These are phyloP conservation scores for Entomyzon cyanotis DNA, from an alignment of 2,113 vertebrate species.

Conservation along the genomic window DNA sequence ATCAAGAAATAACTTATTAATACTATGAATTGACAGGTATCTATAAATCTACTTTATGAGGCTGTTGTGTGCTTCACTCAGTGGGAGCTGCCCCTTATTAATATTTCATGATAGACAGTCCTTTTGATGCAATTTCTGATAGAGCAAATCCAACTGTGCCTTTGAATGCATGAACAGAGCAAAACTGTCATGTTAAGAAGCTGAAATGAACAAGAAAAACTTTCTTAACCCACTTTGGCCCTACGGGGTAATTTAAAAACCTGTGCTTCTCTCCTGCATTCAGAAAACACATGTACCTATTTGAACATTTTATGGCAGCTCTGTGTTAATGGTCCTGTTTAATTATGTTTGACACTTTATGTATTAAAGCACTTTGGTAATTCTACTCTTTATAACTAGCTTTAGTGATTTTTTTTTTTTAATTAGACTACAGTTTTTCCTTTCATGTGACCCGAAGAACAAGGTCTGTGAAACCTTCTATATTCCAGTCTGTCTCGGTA, in stretches of 20 bases:
- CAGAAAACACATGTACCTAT: not conserved
- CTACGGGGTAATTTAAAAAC: not conserved
- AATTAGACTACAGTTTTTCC: not conserved
- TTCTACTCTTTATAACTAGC: constrained; percentile 27
- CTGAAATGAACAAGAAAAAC: not conserved
- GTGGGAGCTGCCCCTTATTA: not conserved
- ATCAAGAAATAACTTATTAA: not conserved
- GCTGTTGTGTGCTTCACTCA: not conserved
- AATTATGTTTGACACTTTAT: constrained; percentile 61
- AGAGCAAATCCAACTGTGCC: not conserved
- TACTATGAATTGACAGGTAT: not conserved
- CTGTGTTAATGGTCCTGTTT: constrained; percentile 14
- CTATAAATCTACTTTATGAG: not conserved
- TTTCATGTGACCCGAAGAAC: constrained; percentile 30
- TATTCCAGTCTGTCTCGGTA: not conserved
- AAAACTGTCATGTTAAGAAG: not conserved
- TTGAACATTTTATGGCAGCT: constrained; percentile 1
- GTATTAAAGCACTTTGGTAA: constrained; percentile 63
- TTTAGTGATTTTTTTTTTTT: not conserved
- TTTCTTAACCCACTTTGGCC: not conserved
- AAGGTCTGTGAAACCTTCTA: not conserved
- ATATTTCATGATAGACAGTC: not conserved
- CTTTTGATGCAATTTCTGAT: not conserved
- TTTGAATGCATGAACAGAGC: not conserved
- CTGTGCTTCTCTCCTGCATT: not conserved